These are phyloP conservation scores for Craterocephalus amniculus DNA, from an alignment of 2,797 vertebrate species.

Conservation along the genomic window DNA sequence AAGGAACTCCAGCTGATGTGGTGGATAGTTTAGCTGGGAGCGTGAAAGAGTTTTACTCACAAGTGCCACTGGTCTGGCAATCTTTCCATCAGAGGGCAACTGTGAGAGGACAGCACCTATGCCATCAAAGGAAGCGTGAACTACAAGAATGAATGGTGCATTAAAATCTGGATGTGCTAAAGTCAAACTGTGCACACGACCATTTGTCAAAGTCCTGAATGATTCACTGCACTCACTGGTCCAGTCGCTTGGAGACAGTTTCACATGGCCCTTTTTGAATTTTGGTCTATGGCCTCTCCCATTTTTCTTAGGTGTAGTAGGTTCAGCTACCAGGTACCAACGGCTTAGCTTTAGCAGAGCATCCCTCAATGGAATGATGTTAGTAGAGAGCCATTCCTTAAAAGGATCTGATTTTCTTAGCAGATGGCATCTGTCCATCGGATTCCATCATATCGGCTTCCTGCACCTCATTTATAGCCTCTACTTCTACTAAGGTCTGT, in stretches of 20 bases:
- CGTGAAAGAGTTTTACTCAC: slow-evolving; percentile 3
- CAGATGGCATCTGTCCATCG: slow-evolving; percentile 7
- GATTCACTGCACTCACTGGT: slow-evolving; percentile 5
- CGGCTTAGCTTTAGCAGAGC: slow-evolving; percentile 27
- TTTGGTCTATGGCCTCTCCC: background rate
- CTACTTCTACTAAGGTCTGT: slow-evolving; percentile 28
- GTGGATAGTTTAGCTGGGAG: slow-evolving; percentile 30
- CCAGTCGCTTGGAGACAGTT: slow-evolving; percentile 13
- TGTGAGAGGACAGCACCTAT: slow-evolving; percentile 18
- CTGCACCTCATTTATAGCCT: slow-evolving; percentile 26
- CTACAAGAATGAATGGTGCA: slow-evolving; percentile 6
- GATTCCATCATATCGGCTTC: slow-evolving; percentile 31
- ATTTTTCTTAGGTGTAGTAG: background rate
- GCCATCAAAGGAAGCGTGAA: slow-evolving; percentile 36
- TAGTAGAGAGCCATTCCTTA: slow-evolving; percentile 34
- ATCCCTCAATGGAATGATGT: slow-evolving; percentile 33
- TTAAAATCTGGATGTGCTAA: slow-evolving; percentile 28
- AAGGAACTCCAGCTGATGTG: slow-evolving; percentile 12
- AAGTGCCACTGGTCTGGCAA: slow-evolving; percentile 22
- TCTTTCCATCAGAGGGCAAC: background rate
- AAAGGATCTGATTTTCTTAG: slow-evolving; percentile 37
- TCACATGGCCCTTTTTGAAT: slow-evolving; percentile 8
- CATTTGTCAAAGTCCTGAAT: slow-evolving; percentile 12
- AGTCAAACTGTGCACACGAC: background rate
- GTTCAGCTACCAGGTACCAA: slow-evolving; percentile 25